Evolutionary conservation across 1,140 invertebrate species (phyloP).

Genomic region (Harlomillsia oculata): DNA sequence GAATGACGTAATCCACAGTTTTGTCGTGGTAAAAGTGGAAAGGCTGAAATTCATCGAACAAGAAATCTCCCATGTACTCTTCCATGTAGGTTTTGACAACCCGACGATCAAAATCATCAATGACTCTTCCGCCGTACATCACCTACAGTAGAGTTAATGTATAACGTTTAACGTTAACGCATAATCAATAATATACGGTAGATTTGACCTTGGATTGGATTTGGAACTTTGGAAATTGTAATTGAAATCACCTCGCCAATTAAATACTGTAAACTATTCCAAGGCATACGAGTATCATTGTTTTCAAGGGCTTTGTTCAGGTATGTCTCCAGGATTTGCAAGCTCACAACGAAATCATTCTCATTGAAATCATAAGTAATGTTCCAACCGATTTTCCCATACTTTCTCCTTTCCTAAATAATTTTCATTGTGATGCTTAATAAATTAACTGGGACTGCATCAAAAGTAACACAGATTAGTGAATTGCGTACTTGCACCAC

Average conservation of each 20-base stretch:
- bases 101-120: conserved; percentile 76
- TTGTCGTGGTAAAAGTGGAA: conserved; percentile 76
- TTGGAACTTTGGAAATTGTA: no score
- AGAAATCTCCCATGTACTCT: conserved; percentile 86
- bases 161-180: no score
- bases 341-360: conserved; percentile 78
- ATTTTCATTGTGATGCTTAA: neutral
- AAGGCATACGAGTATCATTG: conserved; percentile 60
- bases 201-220: no score
- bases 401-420: conserved; percentile 69
- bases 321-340: conserved; percentile 71
- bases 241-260: conserved; percentile 67
- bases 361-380: conserved; percentile 86
- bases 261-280: conserved; percentile 79
- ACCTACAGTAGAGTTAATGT: conserved; percentile 52
- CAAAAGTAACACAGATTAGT: neutral
- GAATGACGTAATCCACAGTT: conserved; percentile 66
- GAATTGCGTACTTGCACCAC: conserved; percentile 58
- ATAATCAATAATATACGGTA: no score
- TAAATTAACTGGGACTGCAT: no score
- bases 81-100: conserved; percentile 79
- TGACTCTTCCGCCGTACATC: conserved; percentile 85
- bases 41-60: conserved; percentile 77
- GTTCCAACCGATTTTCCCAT: conserved; percentile 89
- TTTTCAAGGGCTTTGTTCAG: conserved; percentile 55